phyloP scores from a whole-genome alignment of 2,888 invertebrate species.

The Dasypolia templi region DNA sequence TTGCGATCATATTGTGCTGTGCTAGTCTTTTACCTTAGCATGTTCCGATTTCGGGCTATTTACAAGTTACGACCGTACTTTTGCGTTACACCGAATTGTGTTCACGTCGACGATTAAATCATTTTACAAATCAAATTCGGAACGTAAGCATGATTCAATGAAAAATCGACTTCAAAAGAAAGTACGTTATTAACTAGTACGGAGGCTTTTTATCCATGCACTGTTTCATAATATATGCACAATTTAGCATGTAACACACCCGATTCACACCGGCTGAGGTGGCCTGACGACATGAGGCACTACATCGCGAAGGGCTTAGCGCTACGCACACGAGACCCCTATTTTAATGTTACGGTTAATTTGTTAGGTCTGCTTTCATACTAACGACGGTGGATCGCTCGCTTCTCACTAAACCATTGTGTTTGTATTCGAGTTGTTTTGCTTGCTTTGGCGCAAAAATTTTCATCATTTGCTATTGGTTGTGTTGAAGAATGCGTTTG shows the following conservation, averaged over 20 bases:
- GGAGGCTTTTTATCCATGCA: conserved; percentile 71
- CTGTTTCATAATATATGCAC: conserved; percentile 79
- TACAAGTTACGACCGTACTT: conserved; percentile 54
- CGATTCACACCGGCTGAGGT: conserved; percentile 89
- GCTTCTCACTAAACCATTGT: conserved; percentile 89
- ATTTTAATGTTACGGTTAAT: conserved; percentile 77
- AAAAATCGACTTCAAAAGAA: conserved; percentile 22
- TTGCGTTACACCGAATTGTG: conserved; percentile 21
- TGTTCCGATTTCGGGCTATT: conserved; percentile 64
- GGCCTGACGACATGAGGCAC: conserved; percentile 78
- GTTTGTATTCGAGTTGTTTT: conserved; percentile 87
- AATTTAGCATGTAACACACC: conserved; percentile 83
- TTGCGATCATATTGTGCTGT: conserved; percentile 73
- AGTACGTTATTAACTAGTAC: conserved; percentile 46
- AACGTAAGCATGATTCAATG: conserved; percentile 55
- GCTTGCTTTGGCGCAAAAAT: conserved; percentile 87
- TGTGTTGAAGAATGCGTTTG: conserved; percentile 47
- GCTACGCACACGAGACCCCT: conserved; percentile 80
- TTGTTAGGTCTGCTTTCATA: conserved; percentile 87
- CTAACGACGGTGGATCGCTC: conserved; percentile 81
- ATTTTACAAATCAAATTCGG: conserved; percentile 39
- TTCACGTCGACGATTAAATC: conserved; percentile 54
- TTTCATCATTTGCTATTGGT: conserved; percentile 62
- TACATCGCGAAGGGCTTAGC: conserved; percentile 81
- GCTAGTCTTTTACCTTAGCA: conserved; percentile 71